These are phyloP conservation scores for Grammomys surdaster DNA, from an alignment of 2,113 vertebrate species.

Conservation along the genomic window DNA sequence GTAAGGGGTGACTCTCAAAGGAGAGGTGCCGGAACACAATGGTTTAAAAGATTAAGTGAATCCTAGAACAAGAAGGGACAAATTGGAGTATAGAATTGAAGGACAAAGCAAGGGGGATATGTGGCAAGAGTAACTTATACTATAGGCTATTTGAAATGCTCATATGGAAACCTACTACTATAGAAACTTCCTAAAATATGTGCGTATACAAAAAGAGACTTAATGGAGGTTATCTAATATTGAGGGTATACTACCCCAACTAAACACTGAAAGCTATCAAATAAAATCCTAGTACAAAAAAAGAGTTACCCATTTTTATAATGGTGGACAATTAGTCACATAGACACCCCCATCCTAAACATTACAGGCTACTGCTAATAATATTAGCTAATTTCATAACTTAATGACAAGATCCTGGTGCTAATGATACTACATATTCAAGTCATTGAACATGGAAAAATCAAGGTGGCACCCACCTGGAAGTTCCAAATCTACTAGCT, in stretches of 20 bases:
- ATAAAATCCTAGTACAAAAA: background rate
- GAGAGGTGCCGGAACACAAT: background rate
- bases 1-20: too few species aligned
- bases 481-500: background rate
- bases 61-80: background rate
- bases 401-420: background rate
- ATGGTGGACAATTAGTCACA: background rate
- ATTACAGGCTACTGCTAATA: background rate
- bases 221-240: background rate
- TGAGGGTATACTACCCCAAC: background rate
- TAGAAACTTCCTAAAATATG: background rate
- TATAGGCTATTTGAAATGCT: background rate
- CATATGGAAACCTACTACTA: background rate
- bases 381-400: background rate
- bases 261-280: background rate
- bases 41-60: background rate
- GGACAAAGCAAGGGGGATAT: too few species aligned
- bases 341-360: background rate
- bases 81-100: background rate
- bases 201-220: background rate
- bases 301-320: background rate
- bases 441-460: background rate
- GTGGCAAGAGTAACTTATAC: background rate
- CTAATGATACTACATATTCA: background rate
- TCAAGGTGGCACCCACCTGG: background rate